Conservation (phyloP, 2,888 invertebrate species). For the Allolobophora icterica region DNA sequence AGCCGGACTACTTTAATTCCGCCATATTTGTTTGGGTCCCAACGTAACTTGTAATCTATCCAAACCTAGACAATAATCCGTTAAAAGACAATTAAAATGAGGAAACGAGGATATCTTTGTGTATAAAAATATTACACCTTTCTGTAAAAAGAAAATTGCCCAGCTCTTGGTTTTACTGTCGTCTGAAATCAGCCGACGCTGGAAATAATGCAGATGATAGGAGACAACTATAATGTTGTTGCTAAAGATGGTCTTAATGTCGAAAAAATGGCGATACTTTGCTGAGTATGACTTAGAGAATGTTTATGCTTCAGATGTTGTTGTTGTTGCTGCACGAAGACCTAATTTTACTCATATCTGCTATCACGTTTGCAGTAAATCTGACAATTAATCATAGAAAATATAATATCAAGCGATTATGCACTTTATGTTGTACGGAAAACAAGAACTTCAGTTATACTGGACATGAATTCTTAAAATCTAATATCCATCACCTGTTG, state of each 20-base stretch:
- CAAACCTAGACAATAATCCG: constrained; percentile 68
- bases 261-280: neutral
- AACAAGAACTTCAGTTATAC: neutral
- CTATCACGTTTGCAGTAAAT: neutral
- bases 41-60: constrained; percentile 96
- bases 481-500: neutral
- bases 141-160: neutral
- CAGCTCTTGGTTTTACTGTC: neutral
- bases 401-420: neutral
- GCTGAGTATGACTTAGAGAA: neutral
- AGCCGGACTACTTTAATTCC: constrained; percentile 91
- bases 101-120: neutral
- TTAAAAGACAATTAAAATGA: neutral
- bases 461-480: neutral
- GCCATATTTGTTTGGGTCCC: constrained; percentile 95
- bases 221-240: neutral
- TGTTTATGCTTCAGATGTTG: neutral
- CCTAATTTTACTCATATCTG: neutral
- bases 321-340: neutral
- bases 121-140: neutral
- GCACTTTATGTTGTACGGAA: neutral
- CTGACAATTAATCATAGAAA: neutral
- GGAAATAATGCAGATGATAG: neutral
- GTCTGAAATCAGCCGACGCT: neutral
- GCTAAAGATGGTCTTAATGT: neutral